Base-by-base conservation (phyloP, 2,797 vertebrate genomes). In the Peromyscus attwateri region DNA sequence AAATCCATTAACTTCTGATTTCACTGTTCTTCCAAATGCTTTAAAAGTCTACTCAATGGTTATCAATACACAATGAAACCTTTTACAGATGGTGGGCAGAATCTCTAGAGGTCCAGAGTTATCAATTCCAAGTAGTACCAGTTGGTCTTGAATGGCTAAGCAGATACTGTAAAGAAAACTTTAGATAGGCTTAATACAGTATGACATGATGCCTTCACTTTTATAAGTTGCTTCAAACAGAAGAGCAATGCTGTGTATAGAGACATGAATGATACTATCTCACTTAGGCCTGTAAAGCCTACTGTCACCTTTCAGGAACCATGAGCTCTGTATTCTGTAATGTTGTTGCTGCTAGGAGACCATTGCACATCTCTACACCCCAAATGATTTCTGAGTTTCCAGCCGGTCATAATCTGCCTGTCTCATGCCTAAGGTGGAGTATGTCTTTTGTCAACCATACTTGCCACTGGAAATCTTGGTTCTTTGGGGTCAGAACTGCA, bases 381-480 rank as follows among this genome's bases (percentile, higher is more conserved):
- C 27, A 19, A 66, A 46, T 13, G 17, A 17, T 66, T 29, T 46
- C 62, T 49, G 10, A 11, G 29, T 46, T 34, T 19, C 2, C 40
- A 13, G 2, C 9, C 5, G 13, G 9, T 46, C 29, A 31, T 85
- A 49, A 11, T 85, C 19, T 68, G 29, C 40, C 10, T 68, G 17
- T 46, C 2, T 49, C 10, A 8, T 29, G 10, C 0, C 9, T 66
- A 68, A 0, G 3, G 2, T 16, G 0, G 5, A 49, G 11, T 31
- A 66, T 12, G 6, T 1, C 31, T 46, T 64, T 68, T 49, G 27
- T 14, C 27, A 43, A 43, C 43, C 29, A 49, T 23, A 46, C 29
- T 31, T 68, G 19, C 43, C 19, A 68, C 11, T n/a, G 11, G 29
- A 68, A 34, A 34, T 25, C 43, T 68, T 64, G 16, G 12, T 31